Base-by-base conservation (phyloP, 2,797 vertebrate genomes). In the Mus minutoides region DNA sequence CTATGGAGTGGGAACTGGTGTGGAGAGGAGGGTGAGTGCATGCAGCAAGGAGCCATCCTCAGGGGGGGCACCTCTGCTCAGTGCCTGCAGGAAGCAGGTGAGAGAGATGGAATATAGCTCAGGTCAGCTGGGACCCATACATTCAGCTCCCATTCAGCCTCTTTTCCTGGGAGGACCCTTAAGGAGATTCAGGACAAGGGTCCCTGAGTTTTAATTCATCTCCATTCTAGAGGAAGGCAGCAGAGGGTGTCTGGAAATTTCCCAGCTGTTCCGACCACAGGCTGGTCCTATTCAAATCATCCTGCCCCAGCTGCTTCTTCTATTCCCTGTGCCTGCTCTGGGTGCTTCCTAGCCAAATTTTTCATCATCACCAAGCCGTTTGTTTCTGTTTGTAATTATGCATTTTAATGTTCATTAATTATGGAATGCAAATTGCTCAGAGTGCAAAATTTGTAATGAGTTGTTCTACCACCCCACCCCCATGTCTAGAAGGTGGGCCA, bases 371-470 rank as follows among this genome's bases (percentile, higher is more conserved):
- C 2, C 0, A 92, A 97, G 94, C 0, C 46, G 77, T 98, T 98
- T 97, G 97, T 98, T 98, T 98, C 97, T 96, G 91, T 93, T 97
- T 97, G 92, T 93, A 98, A 98, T 98, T 97, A 97, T 31, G 92
- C 94, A 94, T 95, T 97, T 97, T 98, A 97, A 98, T 94, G 90
- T 34, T 62, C 96, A 95, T 98, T 97, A 97, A 98, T 98, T 97
- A 98, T 43, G 83, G 96, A 97, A 97, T 95, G 95, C 96, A 97
- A 98, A 97, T 31, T 95, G 91, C 96, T 98, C 64, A 2, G 17
- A 92, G 96, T 94, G 40, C 60, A 94, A 94, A 96, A 96, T 97
- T 75, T 97, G 75, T 90, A 92, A 71, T 86, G 80, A 96, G 67
- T 91, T 97, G 83, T 29, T 46, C 83, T 52, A 78, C 60, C 12